These are phyloP conservation scores for Coecobrya sp. DNA, from an alignment of 2,888 invertebrate genomes.

Conservation along the genomic window DNA sequence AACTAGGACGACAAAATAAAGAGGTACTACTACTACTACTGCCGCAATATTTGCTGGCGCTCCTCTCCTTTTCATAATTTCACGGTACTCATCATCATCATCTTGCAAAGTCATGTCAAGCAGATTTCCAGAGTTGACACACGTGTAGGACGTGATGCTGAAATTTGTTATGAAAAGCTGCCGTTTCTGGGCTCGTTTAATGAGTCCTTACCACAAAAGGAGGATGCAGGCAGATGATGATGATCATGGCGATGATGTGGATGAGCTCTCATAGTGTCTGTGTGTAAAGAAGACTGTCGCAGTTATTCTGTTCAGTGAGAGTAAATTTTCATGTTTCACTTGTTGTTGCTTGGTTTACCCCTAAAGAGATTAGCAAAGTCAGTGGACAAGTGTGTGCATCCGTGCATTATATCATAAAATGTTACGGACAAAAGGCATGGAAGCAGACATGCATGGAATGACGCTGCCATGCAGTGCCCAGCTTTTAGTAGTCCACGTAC, in stretches of 20 bases:
- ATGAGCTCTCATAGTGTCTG: no score
- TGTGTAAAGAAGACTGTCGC: no score
- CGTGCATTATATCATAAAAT: constrained; percentile 5
- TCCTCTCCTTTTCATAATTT: not conserved
- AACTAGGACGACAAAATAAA: not conserved
- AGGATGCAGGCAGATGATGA: not conserved
- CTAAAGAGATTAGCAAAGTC: constrained; percentile 19
- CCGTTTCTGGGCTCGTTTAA: not conserved
- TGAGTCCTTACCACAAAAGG: not conserved
- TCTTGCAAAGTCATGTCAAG: not conserved
- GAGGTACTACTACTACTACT: not conserved
- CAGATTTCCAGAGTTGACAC: not conserved
- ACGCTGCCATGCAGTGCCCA: not conserved
- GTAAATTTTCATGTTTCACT: constrained; percentile 32
- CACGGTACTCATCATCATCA: not conserved
- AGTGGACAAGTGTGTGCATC: constrained; percentile 6
- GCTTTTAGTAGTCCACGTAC: not conserved
- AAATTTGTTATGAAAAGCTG: not conserved
- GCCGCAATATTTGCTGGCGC: not conserved
- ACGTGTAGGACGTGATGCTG: not conserved
- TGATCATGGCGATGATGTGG: not conserved
- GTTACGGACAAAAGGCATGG: not conserved
- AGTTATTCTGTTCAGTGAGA: not conserved
- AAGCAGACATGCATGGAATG: constrained; percentile 20
- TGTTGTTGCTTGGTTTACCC: constrained; percentile 30